Conservation (phyloP, 2,888 invertebrate species). For the Lasioglossum oenotherae region DNA sequence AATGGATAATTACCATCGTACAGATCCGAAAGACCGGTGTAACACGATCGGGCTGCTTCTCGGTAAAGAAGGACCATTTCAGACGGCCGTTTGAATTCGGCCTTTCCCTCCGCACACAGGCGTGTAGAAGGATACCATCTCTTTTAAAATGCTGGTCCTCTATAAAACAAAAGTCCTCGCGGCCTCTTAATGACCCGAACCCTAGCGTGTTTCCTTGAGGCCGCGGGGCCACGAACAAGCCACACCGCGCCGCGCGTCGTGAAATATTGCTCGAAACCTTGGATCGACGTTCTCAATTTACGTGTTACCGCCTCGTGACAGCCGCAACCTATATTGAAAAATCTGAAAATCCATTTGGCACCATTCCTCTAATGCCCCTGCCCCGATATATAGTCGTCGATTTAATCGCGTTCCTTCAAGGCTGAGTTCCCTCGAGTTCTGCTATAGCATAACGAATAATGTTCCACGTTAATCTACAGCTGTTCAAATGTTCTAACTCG, state of each 20-base stretch:
- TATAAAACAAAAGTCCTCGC: slow-evolving; percentile 71
- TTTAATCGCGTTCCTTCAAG: background rate
- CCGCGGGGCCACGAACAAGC: slow-evolving; percentile 50
- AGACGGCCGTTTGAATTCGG: slow-evolving; percentile 71
- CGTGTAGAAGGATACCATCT: slow-evolving; percentile 68
- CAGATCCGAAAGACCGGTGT: slow-evolving; percentile 66
- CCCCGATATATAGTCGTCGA: background rate
- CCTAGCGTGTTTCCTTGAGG: slow-evolving; percentile 65
- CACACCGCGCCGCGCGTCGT: slow-evolving; percentile 56
- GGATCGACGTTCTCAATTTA: slow-evolving; percentile 28
- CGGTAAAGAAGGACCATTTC: slow-evolving; percentile 68
- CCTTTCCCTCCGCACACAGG: slow-evolving; percentile 49
- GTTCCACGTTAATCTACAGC: background rate
- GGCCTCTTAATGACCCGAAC: slow-evolving; percentile 68
- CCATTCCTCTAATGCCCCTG: background rate
- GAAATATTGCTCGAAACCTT: slow-evolving; percentile 46
- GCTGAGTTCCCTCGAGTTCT: background rate
- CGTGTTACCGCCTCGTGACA: background rate
- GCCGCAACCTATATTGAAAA: slow-evolving; percentile 6
- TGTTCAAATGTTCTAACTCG: background rate
- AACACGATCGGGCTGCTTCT: slow-evolving; percentile 73
- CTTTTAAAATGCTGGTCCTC: slow-evolving; percentile 67
- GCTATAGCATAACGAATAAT: background rate
- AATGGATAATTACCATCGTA: slow-evolving; percentile 67
- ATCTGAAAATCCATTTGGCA: slow-evolving; percentile 11